A percentile compares a stretch with the other conserved stretches of the same genome.
phyloP scores from a whole-genome alignment of 1,140 invertebrate genomes.

The Pseudomyrmex concolor region DNA sequence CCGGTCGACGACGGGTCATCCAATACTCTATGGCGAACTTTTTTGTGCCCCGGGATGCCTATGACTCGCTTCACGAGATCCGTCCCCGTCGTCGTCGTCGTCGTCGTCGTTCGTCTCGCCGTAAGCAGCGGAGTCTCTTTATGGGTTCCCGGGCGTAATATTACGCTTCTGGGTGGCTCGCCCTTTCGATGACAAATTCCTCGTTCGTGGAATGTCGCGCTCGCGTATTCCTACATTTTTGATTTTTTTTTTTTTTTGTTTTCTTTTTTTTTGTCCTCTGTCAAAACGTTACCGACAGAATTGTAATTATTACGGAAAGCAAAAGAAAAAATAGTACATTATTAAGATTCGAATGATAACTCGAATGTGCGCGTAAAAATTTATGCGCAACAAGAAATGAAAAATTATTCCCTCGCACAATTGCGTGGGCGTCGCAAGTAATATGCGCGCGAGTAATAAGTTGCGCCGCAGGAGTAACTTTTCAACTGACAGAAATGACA shows the following conservation, averaged over 20 bases:
- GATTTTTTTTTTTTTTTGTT: background rate
- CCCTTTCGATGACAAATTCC: slow-evolving; percentile 36
- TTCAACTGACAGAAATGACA: slow-evolving; percentile 65
- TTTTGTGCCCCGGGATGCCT: slow-evolving; percentile 59
- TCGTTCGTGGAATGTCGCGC: slow-evolving; percentile 27
- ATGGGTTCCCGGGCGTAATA: slow-evolving; percentile 60
- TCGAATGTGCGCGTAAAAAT: no score
- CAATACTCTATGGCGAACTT: slow-evolving; percentile 68
- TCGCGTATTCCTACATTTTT: slow-evolving; percentile 21
- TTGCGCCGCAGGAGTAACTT: slow-evolving; percentile 37
- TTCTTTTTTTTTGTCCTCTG: background rate
- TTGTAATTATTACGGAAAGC: no score
- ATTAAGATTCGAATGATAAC: background rate
- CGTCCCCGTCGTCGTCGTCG: slow-evolving; percentile 5
- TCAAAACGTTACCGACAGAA: background rate
- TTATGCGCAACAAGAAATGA: background rate
- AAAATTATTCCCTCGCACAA: background rate
- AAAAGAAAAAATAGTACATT: background rate
- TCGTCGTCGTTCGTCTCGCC: slow-evolving; percentile 37
- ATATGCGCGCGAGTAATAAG: background rate
- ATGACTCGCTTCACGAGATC: slow-evolving; percentile 52
- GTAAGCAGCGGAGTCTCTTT: slow-evolving; percentile 35
- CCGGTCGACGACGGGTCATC: slow-evolving; percentile 71
- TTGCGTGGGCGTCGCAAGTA: background rate
- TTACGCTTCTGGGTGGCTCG: slow-evolving; percentile 75